Conservation (phyloP, 2,113 vertebrate species). For the Elgaria multicarinata region DNA sequence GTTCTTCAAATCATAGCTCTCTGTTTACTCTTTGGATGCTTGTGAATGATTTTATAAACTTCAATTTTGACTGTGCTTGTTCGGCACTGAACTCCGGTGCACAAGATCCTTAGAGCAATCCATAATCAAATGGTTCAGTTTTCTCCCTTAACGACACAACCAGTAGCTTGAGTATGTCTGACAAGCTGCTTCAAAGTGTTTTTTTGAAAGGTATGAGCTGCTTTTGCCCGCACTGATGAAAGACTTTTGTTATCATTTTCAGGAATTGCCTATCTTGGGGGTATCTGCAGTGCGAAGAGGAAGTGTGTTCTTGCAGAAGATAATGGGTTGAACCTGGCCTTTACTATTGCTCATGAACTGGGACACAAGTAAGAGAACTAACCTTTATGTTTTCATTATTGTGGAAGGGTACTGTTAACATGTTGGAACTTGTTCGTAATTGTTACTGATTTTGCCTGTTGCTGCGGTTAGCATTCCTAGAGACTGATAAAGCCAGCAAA, state of each 20-base stretch:
- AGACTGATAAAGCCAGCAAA: background rate
- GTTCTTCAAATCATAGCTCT: background rate
- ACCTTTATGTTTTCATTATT: background rate
- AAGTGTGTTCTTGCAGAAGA: constrained; percentile 97
- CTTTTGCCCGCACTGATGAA: constrained; percentile 47
- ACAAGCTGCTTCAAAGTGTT: background rate
- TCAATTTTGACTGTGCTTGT: background rate
- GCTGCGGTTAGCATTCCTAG: background rate
- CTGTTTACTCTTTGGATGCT: background rate
- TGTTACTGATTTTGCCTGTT: background rate
- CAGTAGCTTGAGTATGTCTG: background rate
- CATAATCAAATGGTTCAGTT: background rate
- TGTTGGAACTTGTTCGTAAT: background rate
- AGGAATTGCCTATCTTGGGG: constrained; percentile 98
- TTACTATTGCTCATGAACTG: constrained; percentile 98
- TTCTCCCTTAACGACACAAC: background rate
- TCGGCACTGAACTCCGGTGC: background rate
- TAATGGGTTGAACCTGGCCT: constrained; percentile 96
- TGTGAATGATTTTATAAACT: background rate
- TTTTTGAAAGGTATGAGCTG: background rate
- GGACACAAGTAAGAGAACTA: constrained; percentile 95
- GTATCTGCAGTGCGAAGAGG: constrained; percentile 92
- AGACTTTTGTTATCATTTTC: constrained; percentile 55
- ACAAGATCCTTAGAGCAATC: constrained; percentile 1
- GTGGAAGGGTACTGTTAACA: background rate